Evolutionary conservation across 1,140 invertebrate genomes (phyloP).

Genomic region (Hylaeus anthracinus): DNA sequence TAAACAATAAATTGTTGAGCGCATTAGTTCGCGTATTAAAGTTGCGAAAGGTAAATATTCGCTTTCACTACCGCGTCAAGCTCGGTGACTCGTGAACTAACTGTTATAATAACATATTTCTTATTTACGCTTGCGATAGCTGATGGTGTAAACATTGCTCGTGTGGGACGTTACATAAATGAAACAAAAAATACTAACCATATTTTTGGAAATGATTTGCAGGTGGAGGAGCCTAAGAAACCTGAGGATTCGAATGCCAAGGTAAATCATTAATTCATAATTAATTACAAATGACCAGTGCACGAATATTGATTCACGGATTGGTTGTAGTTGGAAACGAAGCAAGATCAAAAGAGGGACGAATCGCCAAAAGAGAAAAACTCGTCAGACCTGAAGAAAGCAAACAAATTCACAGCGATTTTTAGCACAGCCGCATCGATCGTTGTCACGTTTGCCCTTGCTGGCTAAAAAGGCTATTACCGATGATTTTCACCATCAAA

Average conservation of each 20-base stretch:
- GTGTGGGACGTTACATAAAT: neutral
- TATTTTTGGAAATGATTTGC: neutral
- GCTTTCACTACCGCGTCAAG: constrained; percentile 21
- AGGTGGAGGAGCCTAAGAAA: neutral
- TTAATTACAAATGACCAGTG: no score
- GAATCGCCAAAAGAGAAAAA: no score
- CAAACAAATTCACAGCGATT: neutral
- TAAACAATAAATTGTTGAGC: neutral
- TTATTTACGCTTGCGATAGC: neutral
- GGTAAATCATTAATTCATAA: neutral
- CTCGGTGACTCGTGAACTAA: neutral
- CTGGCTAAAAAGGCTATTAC: neutral
- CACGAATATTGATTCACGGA: neutral
- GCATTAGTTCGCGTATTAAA: neutral
- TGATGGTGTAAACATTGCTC: neutral
- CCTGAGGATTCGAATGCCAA: neutral
- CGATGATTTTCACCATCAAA: neutral
- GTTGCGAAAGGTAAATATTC: constrained; percentile 18
- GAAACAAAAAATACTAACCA: neutral
- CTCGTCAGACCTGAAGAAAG: neutral
- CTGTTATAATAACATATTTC: neutral
- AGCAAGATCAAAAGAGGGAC: neutral
- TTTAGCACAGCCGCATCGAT: neutral
- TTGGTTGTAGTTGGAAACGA: neutral
- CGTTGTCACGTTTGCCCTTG: neutral